Base-by-base conservation (phyloP, 2,888 invertebrate genomes). In the Meiosimyza platycephala region DNA sequence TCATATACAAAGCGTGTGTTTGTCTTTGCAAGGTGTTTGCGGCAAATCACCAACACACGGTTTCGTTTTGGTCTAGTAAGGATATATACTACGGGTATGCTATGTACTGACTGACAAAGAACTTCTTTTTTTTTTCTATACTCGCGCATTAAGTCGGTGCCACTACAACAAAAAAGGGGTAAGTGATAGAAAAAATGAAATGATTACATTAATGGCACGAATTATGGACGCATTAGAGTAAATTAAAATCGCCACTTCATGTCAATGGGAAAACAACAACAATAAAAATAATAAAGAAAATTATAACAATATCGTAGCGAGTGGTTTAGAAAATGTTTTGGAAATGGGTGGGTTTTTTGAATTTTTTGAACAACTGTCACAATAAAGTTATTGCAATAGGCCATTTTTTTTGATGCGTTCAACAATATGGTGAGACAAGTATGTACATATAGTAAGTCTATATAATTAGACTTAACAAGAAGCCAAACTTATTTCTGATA, bases 161-260 rank as follows among this genome's bases (percentile, higher is more conserved):
- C 40, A 40, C 9, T 40, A 40, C 40, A 40, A 40, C 40, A 40
- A 40, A 28, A 74, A 74, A 72, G 71, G 69, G 72, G 63, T 68
- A 72, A 71, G 28, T 64, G 33, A 40, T 62, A 72, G 78, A 80
- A 78, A 47, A 83, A 84, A 83, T 83, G 83, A 55, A 57, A 55
- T 85, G 84, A 84, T 85, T 86, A 82, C 84, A 81, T 81, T 85
- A 86, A 84, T 85, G 85, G 85, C 78, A 80, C 80, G 84, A 85
- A 86, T 86, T 86, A 86, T 83, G 83, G 82, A 82, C 84, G 82
- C 86, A 86, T 86, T 86, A 86, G 85, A 82, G 84, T 83, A 84
- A 86, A 86, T 86, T 86, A 86, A 86, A 86, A 83, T 85, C 82
- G 81, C 82, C 79, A 77, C 76, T 79, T 78, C 71, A 65, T 40